phyloP scores from a whole-genome alignment of 2,888 invertebrate species.

The Eupeodes luniger region DNA sequence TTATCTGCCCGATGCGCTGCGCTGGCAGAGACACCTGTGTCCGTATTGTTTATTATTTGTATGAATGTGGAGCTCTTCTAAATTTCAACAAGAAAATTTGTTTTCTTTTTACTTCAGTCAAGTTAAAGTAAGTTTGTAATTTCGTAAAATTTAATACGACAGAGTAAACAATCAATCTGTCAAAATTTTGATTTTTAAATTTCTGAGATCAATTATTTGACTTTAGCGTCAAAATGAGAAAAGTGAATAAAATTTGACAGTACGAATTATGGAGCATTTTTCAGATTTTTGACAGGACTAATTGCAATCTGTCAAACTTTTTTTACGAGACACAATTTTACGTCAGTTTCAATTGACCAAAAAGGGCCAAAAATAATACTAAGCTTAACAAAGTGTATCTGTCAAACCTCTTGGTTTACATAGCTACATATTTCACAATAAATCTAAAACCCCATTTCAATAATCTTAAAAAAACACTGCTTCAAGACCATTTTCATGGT shows the following conservation, averaged over 20 bases:
- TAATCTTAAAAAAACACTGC: background rate
- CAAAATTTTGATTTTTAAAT: too few relatives aligned
- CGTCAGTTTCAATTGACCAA: too few relatives aligned
- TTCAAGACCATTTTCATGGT: conserved; percentile 54
- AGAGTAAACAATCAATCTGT: background rate
- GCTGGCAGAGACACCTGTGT: conserved; percentile 42
- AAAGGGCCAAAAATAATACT: too few relatives aligned
- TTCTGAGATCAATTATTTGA: too few relatives aligned
- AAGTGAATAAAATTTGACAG: background rate
- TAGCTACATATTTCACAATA: background rate
- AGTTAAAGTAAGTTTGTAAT: background rate
- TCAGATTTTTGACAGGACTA: too few relatives aligned
- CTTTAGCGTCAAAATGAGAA: conserved; percentile 3
- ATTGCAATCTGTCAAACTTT: too few relatives aligned
- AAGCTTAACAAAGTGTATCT: background rate
- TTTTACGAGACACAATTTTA: too few relatives aligned
- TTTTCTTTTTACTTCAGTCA: background rate
- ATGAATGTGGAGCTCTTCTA: conserved; percentile 52
- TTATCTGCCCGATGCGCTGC: conserved; percentile 26
- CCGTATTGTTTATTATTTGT: background rate
- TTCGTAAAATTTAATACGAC: background rate
- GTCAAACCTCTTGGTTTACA: background rate
- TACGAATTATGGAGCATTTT: too few relatives aligned
- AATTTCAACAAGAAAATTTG: background rate
- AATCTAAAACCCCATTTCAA: background rate